Evolutionary conservation across 92 coral and sea anemone genomes (phyloP).

Genomic region (Anthopleura xanthogrammica): DNA sequence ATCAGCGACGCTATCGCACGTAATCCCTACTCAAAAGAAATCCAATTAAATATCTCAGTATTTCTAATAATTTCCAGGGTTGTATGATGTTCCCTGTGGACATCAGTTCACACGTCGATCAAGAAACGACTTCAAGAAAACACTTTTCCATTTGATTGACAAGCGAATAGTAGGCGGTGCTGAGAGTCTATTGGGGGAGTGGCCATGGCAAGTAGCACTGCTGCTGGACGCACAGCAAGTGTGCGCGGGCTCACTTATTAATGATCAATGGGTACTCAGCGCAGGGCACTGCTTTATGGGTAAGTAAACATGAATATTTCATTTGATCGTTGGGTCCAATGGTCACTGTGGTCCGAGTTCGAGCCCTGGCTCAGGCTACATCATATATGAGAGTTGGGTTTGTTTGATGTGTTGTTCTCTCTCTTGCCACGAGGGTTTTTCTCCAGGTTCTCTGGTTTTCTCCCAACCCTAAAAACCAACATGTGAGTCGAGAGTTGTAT

Average conservation of each 20-base stretch:
- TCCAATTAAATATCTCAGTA: background rate
- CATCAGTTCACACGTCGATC: constrained; percentile 6
- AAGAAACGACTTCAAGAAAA: background rate
- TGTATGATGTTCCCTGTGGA: constrained; percentile 20
- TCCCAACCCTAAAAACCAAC: too few relatives aligned
- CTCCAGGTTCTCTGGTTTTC: too few relatives aligned
- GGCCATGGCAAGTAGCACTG: constrained; percentile 78
- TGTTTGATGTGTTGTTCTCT: background rate
- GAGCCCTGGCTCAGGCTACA: too few relatives aligned
- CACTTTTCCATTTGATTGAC: constrained; percentile 1
- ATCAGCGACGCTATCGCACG: too few relatives aligned
- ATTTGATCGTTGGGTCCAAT: too few relatives aligned
- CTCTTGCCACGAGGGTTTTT: background rate
- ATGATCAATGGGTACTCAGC: constrained; percentile 49
- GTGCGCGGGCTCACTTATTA: constrained; percentile 71
- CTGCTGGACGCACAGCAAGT: constrained; percentile 53
- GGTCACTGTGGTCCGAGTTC: too few relatives aligned
- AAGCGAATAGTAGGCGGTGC: constrained; percentile 71
- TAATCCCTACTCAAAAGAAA: background rate
- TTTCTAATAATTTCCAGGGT: background rate
- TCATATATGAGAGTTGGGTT: too few relatives aligned
- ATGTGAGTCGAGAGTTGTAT: too few relatives aligned
- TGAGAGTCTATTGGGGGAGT: constrained; percentile 41
- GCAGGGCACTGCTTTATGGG: constrained; percentile 75
- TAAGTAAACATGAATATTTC: background rate